These are phyloP conservation scores for Chloroceryle amazona DNA, from an alignment of 2,797 vertebrate species.

Conservation along the genomic window DNA sequence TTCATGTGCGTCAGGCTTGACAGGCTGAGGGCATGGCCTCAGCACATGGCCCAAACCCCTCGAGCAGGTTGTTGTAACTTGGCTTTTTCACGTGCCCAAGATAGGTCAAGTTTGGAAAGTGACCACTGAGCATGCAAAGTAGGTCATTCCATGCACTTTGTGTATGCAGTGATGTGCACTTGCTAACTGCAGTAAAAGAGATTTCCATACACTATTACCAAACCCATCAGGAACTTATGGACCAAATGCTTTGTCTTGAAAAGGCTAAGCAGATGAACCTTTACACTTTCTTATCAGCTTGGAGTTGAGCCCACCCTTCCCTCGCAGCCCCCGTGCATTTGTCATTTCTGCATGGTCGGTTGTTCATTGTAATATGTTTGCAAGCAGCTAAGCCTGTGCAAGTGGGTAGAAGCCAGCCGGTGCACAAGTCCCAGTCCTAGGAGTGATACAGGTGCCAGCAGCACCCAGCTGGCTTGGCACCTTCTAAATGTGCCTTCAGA, in stretches of 20 bases:
- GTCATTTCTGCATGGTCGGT: neutral
- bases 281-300: neutral
- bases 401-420: neutral
- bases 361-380: neutral
- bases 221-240: neutral
- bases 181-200: neutral
- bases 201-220: neutral
- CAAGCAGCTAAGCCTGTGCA: neutral
- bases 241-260: neutral
- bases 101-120: neutral
- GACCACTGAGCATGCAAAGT: neutral
- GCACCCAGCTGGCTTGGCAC: neutral
- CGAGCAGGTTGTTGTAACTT: neutral
- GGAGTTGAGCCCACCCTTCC: neutral
- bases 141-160: neutral
- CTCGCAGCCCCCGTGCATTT: neutral
- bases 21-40: neutral
- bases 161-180: neutral
- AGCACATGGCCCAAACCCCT: neutral
- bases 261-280: neutral
- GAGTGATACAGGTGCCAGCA: neutral
- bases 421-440: neutral
- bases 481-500: neutral
- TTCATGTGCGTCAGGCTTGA: rapidly evolving
- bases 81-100: neutral